Evolutionary conservation across 2,888 invertebrate genomes (phyloP), one percentile per base, ranked within the genome.

Genomic region (Tetheella fluctuosa): DNA sequence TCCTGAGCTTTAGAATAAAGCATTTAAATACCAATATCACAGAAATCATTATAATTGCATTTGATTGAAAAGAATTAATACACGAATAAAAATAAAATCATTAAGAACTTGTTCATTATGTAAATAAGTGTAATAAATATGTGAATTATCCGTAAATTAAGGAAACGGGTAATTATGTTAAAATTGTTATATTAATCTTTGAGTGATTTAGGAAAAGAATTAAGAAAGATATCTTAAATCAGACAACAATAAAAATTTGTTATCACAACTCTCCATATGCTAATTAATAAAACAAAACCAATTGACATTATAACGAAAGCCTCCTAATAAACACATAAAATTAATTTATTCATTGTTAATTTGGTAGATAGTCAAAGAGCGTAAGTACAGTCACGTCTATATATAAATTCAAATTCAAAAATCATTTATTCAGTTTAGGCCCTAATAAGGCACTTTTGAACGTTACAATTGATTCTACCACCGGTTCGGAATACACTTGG

Each of bases 261-360:
- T 2, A 25, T 2, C 2, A 4, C 25, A 6, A 10, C 30, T 30
- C 7, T 10, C 8, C 2, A 30, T 30, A 7, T 6, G 17, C 1
- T 0, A 17, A 17, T 6, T 17, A 39, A 39, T n/a, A 20, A 20
- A n/a, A 48, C 1, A 48, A 48, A 48, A 10, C 48, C n/a, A 48
- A 48, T 48, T 39, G n/a, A 39, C 39, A n/a, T 3, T 13, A 13
- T 13, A 34, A 34, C 34, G 2, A 48, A 17, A 20, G 17, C 48
- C 8, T 48, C 34, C 34, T 34, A 34, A 48, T 48, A 20, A 48
- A 48, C 48, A 6, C 37, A 15, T 42, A 20, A 48, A 48, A 48
- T n/a, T 48, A 48, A 20, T 48, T 48, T 20, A 48, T 48, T 48
- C 48, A 48, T 20, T 48, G 20, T n/a, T 42, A 17, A 42, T n/a